phyloP scores from a whole-genome alignment of 1,140 invertebrate genomes.

The Scaptomyza pallida region DNA sequence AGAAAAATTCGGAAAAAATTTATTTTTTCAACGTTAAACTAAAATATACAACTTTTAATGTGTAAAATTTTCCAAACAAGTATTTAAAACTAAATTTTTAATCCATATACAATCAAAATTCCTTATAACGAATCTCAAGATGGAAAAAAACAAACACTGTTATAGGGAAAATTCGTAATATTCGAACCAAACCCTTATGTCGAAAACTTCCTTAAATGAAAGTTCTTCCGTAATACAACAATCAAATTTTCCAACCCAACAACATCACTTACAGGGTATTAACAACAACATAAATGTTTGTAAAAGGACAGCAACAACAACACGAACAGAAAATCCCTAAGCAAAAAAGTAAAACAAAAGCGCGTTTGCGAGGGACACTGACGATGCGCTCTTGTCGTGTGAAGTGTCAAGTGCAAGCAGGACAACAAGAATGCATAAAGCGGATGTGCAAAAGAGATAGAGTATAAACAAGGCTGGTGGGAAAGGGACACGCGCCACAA shows the following conservation, averaged over 20 bases:
- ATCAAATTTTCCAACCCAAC: neutral
- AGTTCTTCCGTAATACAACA: no score
- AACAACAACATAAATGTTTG: slow-evolving; percentile 2
- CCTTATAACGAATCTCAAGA: no score
- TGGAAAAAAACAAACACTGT: no score
- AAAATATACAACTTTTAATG: no score
- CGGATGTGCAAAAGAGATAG: neutral
- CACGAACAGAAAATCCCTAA: slow-evolving; percentile 29
- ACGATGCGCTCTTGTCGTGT: slow-evolving; percentile 23
- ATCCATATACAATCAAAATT: no score
- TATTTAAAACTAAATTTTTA: no score
- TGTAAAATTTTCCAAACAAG: no score
- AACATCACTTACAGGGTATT: slow-evolving; percentile 20
- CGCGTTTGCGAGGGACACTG: slow-evolving; percentile 39
- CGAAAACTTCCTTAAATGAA: no score
- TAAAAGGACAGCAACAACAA: slow-evolving; percentile 7
- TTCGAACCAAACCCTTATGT: no score
- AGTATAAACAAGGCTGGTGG: neutral
- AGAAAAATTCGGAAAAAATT: no score
- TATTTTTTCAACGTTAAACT: no score
- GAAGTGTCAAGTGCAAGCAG: slow-evolving; percentile 49
- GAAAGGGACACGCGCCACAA: slow-evolving; percentile 43
- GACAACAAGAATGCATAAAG: slow-evolving; percentile 44
- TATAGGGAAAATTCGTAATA: no score
- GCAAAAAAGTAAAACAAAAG: slow-evolving; percentile 63